phyloP scores from a whole-genome alignment of 1,140 invertebrate species.

The Drosophila mauritiana region DNA sequence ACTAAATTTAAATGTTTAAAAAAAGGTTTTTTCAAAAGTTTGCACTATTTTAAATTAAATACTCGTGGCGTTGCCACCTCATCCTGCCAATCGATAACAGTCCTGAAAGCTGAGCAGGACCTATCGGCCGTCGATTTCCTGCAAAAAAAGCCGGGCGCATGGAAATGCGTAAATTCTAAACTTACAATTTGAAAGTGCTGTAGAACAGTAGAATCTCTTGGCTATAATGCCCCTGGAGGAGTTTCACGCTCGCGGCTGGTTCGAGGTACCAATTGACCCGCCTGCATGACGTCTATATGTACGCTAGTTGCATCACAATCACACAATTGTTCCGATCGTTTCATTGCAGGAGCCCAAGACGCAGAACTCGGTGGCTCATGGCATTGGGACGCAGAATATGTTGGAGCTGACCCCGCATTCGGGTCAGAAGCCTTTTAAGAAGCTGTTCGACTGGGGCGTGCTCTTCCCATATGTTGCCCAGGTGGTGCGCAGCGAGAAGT shows the following conservation, averaged over 20 bases:
- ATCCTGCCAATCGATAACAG: slow-evolving; percentile 33
- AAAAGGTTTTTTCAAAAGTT: background rate
- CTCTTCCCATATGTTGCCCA: slow-evolving; percentile 84
- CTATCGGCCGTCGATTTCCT: slow-evolving; percentile 30
- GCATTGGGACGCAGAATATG: slow-evolving; percentile 80
- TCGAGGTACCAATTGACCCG: slow-evolving; percentile 57
- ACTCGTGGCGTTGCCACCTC: slow-evolving; percentile 32
- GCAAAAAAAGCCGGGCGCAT: slow-evolving; percentile 43
- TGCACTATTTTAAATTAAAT: slow-evolving; percentile 5
- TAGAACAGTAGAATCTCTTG: slow-evolving; percentile 22
- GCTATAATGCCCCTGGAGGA: slow-evolving; percentile 43
- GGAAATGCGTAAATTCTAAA: slow-evolving; percentile 25
- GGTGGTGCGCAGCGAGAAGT: slow-evolving; percentile 81
- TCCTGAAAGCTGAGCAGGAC: slow-evolving; percentile 37
- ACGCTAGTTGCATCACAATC: slow-evolving; percentile 70
- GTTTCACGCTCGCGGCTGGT: slow-evolving; percentile 76
- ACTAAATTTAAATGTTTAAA: too few relatives aligned
- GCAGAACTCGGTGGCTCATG: slow-evolving; percentile 65
- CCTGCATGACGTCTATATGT: slow-evolving; percentile 4
- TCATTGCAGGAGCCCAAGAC: slow-evolving; percentile 70
- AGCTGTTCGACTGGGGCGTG: slow-evolving; percentile 67
- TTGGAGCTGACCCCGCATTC: slow-evolving; percentile 74
- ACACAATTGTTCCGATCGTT: slow-evolving; percentile 18
- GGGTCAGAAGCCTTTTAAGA: slow-evolving; percentile 68
- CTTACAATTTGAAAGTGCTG: slow-evolving; percentile 1